Percentiles rank a stretch among this genome's conserved stretches.
phyloP scores from a whole-genome alignment of 2,113 vertebrate genomes.

The Mustela lutreola region DNA sequence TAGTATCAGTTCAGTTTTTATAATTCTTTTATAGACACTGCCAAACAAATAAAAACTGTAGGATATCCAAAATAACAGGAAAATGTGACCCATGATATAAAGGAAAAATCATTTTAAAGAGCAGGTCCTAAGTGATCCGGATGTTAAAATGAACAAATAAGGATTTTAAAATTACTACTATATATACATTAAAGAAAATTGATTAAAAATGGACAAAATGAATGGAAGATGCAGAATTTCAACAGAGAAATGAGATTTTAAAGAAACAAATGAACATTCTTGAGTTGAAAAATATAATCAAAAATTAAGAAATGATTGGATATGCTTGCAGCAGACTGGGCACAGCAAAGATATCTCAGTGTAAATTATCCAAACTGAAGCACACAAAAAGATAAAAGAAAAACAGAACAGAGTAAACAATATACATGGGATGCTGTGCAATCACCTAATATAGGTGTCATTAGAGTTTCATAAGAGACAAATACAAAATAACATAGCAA shows the following conservation, averaged over 20 bases:
- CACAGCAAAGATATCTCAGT: background rate
- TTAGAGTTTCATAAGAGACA: background rate
- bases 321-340: background rate
- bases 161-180: background rate
- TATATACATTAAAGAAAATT: background rate
- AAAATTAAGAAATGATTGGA: background rate
- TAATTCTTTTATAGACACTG: background rate
- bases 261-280: background rate
- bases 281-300: background rate
- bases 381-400: background rate
- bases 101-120: background rate
- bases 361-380: background rate
- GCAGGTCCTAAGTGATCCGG: background rate
- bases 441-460: background rate
- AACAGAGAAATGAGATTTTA: background rate
- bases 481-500: background rate
- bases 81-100: background rate
- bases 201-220: background rate
- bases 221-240: background rate
- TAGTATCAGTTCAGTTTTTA: slow-evolving; percentile 4
- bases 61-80: background rate
- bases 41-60: background rate
- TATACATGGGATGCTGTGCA: background rate
- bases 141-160: background rate
- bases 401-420: background rate